Evolutionary conservation across 2,797 vertebrate species (phyloP), one percentile per base, ranked within the genome.

Genomic region (Spea hammondii): DNA sequence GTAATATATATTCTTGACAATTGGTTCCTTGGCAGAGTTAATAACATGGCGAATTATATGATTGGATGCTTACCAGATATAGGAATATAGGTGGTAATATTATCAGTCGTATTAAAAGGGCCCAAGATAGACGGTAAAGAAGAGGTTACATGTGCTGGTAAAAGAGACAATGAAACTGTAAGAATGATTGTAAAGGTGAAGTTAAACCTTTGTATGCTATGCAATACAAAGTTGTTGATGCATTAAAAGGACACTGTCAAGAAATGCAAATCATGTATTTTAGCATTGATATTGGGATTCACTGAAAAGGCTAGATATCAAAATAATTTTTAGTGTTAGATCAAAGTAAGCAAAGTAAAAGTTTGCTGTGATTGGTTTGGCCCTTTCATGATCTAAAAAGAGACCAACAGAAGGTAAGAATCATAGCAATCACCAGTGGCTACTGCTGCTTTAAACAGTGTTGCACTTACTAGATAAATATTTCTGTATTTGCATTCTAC

Each of bases 61-160:
- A 32, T 32, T 17, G n/a, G 59, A 62, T 70, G 90, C 94, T 80
- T 80, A 80, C 78, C 78, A 70, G 65, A n/a, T 51, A 17, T 9
- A 17, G 71, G 13, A 8, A 14, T 75, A 80, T 80, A 65, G 8
- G 57, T 74, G 71, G 72, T 48, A 46, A 67, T 79, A 50, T 71
- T 79, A 74, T 68, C 74, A 70, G 72, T 80, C 46, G 14, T 69
- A n/a, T 32, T 51, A 69, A 14, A 51, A 69, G 67, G 50, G n/a
- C 47, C 51, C 57, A 79, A 64, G 59, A 72, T 72, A 32, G 71
- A 53, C 74, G 71, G n/a, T 57, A 74, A 79, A 74, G 66, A 8
- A 57, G 78, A 32, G 47, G 70, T 67, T 79, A 79, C 55, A 74
- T 65, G 53, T 50, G 72, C 65, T 79, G 78, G 71, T 47, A 74